These are phyloP conservation scores for Acanthaster planci DNA, from an alignment of 35 echinoderm and acorn worm species.

Conservation along the genomic window DNA sequence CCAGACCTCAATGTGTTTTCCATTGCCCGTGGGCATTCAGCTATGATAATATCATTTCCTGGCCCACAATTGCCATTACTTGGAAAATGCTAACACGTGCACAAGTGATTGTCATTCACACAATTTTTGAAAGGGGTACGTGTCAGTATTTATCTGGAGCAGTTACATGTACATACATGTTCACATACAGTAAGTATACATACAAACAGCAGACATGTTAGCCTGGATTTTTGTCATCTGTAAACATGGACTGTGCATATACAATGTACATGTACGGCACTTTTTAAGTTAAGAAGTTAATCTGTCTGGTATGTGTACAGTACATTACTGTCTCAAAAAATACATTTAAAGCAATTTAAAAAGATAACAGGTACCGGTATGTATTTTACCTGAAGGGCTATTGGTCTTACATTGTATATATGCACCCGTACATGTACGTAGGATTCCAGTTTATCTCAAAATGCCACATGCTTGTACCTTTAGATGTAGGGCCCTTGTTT, in stretches of 20 bases:
- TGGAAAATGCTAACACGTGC: neutral
- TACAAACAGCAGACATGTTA: neutral
- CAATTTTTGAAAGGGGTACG: neutral
- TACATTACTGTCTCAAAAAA: no score
- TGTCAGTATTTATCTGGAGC: neutral
- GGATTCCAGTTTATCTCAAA: no score
- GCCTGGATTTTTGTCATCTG: neutral
- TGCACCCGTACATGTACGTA: no score
- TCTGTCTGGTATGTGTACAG: no score
- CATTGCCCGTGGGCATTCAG: neutral
- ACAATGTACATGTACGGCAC: no score
- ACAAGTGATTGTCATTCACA: neutral
- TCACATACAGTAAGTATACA: neutral
- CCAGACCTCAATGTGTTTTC: neutral
- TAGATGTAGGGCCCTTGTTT: no score
- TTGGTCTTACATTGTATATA: no score
- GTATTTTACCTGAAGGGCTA: no score
- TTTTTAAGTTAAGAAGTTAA: no score
- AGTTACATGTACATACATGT: neutral
- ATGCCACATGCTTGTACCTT: no score
- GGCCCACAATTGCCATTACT: neutral
- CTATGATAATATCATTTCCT: slow-evolving; percentile 13
- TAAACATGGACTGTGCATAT: neutral
- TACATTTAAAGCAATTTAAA: no score
- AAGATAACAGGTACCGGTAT: no score